A percentile compares a stretch with the other conserved stretches of the same genome.
phyloP scores from a whole-genome alignment of 1,140 invertebrate species.

The Pomacea maculata region DNA sequence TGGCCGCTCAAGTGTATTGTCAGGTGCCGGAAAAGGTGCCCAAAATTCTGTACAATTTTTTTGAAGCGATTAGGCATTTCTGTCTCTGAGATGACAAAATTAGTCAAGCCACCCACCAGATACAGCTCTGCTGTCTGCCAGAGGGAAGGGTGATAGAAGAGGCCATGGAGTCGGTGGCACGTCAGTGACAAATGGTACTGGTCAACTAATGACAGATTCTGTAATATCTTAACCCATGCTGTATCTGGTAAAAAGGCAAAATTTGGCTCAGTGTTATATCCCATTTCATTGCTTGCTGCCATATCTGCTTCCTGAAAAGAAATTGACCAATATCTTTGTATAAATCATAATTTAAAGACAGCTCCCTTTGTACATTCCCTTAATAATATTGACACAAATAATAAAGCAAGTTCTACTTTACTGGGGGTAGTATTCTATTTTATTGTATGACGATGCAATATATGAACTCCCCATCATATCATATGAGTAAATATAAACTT shows the following conservation, averaged over 20 bases:
- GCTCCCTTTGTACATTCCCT: too few relatives aligned
- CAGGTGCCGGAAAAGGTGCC: constrained; percentile 38
- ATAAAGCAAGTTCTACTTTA: too few relatives aligned
- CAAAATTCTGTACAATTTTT: constrained; percentile 34
- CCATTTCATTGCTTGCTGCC: too few relatives aligned
- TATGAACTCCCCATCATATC: too few relatives aligned
- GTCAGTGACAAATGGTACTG: constrained; percentile 30
- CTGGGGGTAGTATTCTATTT: too few relatives aligned
- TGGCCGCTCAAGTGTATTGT: constrained; percentile 35
- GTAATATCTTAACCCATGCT: constrained; percentile 38
- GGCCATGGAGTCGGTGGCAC: constrained; percentile 29
- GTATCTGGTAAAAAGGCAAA: constrained; percentile 40
- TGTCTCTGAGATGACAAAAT: constrained; percentile 23
- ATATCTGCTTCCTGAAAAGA: too few relatives aligned
- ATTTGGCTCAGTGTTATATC: constrained; percentile 8
- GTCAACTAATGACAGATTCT: constrained; percentile 31
- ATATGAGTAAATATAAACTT: too few relatives aligned
- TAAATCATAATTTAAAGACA: too few relatives aligned
- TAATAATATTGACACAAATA: too few relatives aligned
- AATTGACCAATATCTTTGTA: too few relatives aligned
- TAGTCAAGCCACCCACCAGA: constrained; percentile 30
- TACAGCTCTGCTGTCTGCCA: constrained; percentile 34
- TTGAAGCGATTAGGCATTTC: constrained; percentile 22
- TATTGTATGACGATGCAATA: too few relatives aligned
- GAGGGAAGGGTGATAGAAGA: constrained; percentile 43